Percentiles rank a stretch among this genome's conserved stretches.
phyloP scores from a whole-genome alignment of 2,113 vertebrate genomes.

The Dasyprocta punctata region DNA sequence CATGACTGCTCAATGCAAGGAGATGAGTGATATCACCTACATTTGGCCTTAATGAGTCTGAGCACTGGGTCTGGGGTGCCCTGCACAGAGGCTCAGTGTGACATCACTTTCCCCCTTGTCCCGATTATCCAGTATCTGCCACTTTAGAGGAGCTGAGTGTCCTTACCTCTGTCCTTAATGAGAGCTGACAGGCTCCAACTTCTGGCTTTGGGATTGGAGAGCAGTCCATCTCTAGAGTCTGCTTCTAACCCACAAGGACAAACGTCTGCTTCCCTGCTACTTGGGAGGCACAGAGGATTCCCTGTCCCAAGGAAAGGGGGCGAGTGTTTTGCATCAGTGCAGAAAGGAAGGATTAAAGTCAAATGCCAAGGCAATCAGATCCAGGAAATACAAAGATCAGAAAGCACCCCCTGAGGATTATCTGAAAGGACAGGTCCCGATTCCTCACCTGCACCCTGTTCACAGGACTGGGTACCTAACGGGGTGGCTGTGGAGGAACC shows the following conservation, averaged over 20 bases:
- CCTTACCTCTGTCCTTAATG: no score
- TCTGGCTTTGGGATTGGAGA: neutral
- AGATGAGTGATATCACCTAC: no score
- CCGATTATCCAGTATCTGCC: constrained; percentile 45
- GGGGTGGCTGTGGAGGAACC: no score
- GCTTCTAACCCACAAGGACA: no score
- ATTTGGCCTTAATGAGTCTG: constrained; percentile 67
- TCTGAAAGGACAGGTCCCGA: neutral
- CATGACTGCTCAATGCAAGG: no score
- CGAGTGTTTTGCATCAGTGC: constrained; percentile 10
- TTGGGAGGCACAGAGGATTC: neutral
- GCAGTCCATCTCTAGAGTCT: no score
- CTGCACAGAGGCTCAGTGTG: no score
- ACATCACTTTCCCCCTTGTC: no score
- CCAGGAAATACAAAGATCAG: neutral
- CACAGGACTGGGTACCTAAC: neutral
- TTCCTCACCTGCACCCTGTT: neutral
- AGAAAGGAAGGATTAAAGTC: constrained; percentile 69
- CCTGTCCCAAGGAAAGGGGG: constrained; percentile 40
- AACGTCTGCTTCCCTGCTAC: constrained; percentile 22
- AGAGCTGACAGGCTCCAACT: constrained; percentile 88
- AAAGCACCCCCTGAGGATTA: neutral
- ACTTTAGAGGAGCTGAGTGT: constrained; percentile 5
- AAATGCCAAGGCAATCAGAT: constrained; percentile 40
- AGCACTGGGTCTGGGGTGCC: neutral